phyloP scores from a whole-genome alignment of 2,888 invertebrate species.

The Troides aeacus region DNA sequence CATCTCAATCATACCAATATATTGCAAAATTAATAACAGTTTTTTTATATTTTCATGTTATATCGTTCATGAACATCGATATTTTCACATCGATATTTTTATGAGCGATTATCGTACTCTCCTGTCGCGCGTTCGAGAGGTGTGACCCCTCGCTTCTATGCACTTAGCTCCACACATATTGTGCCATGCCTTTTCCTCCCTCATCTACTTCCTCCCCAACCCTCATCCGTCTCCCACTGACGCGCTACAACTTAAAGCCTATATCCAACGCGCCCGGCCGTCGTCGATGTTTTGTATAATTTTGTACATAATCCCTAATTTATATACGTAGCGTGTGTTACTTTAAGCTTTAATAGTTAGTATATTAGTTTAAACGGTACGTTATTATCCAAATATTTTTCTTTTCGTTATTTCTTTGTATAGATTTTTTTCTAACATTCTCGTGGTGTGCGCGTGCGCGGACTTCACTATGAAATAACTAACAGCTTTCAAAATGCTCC shows the following conservation, averaged over 20 bases:
- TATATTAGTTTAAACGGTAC: conserved; percentile 56
- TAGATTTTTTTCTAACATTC: conserved; percentile 47
- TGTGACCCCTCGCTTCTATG: not conserved
- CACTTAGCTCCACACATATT: not conserved
- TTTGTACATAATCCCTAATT: conserved; percentile 76
- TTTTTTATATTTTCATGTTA: no score
- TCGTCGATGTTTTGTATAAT: conserved; percentile 62
- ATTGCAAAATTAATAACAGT: no score
- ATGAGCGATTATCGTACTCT: not conserved
- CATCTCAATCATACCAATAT: no score
- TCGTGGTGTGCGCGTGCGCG: no score
- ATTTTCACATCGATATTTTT: not conserved
- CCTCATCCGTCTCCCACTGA: no score
- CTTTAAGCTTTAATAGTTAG: conserved; percentile 77
- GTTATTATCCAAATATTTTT: conserved; percentile 64
- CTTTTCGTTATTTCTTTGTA: conserved; percentile 56
- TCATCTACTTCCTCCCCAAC: not conserved
- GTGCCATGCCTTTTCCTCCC: conserved; percentile 28
- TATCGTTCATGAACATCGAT: not conserved
- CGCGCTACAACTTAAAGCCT: no score
- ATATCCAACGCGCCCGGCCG: not conserved
- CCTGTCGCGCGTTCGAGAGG: not conserved
- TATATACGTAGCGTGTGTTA: conserved; percentile 64
- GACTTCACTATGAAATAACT: no score
- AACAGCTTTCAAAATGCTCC: no score